Evolutionary conservation across 2,888 invertebrate species (phyloP), one percentile per base, ranked within the genome.

Genomic region (Toxonevra muliebris): DNA sequence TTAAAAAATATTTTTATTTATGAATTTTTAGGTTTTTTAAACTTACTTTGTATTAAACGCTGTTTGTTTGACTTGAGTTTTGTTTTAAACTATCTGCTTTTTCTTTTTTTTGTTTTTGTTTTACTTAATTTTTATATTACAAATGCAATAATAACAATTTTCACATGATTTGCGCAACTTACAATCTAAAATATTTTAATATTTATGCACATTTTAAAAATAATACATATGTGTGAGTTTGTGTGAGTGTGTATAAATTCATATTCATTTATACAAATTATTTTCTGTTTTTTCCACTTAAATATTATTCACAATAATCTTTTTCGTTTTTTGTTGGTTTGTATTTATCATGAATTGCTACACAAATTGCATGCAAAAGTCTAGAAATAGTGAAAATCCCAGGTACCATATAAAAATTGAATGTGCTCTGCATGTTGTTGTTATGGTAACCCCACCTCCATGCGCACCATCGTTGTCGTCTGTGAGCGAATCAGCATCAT

Each of bases 401-500:
- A 48, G 48, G n/a, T 2, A n/a, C 48, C 48, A 48, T 8, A n/a
- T n/a, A 8, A 54, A 40, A 69, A 30, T 20, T 55, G 59, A 4
- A 30, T 30, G 30, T 30, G 30, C 30, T 30, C 3, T 30, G 7
- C 30, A 30, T 19, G 7, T 42, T 62, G 42, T 54, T 58, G n/a
- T 58, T 58, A 40, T 41, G 41, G 19, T 50, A 50, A 8, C 11
- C 10, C 17, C n/a, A 9, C 20, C 57, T 55, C 20, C 66, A 17
- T 61, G 68, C 0, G 62, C 65, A 52, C 58, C 67, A 67, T 83
- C 82, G 71, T 77, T 77, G 62, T 82, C 82, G 65, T 85, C 80
- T 57, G 85, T 83, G 12, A 84, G 68, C 43, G 82, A 83, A 65
- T 84, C 80, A 66, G 84, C 84, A 70, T 84, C 85, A 40, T 84